Percentiles rank a stretch among this genome's conserved stretches.
phyloP scores from a whole-genome alignment of 2,888 invertebrate genomes.

The Salticus scenicus region DNA sequence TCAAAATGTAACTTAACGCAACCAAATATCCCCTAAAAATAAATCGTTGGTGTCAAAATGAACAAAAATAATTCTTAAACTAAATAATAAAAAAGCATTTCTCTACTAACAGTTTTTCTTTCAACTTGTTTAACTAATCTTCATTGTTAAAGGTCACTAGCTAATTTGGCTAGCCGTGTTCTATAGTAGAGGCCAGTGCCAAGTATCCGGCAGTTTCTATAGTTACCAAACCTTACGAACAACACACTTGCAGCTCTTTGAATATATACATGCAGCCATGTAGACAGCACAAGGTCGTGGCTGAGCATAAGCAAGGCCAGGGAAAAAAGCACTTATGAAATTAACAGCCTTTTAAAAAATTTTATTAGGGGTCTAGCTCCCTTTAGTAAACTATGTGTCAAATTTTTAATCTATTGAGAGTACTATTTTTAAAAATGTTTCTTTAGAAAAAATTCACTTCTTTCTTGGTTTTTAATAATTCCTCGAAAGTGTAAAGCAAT shows the following conservation, averaged over 20 bases:
- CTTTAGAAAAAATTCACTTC: too few species aligned
- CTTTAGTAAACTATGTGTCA: background rate
- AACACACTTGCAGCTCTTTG: conserved; percentile 22
- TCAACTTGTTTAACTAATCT: conserved; percentile 66
- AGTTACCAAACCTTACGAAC: conserved; percentile 37
- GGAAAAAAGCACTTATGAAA: conserved; percentile 40
- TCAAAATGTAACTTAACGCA: conserved; percentile 44
- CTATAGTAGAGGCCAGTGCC: conserved; percentile 56
- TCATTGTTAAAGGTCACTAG: conserved; percentile 65
- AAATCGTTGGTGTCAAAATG: conserved; percentile 60
- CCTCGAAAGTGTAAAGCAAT: too few species aligned
- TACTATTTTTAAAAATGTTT: too few species aligned
- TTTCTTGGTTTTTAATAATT: too few species aligned
- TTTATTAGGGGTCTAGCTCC: background rate
- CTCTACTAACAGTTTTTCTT: conserved; percentile 38
- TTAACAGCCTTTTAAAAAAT: conserved; percentile 35
- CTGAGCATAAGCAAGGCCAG: conserved; percentile 50
- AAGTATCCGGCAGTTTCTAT: conserved; percentile 54
- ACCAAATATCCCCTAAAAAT: conserved; percentile 51
- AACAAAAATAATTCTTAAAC: conserved; percentile 19
- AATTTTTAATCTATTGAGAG: too few species aligned
- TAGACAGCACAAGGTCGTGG: conserved; percentile 56
- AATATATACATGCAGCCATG: conserved; percentile 51
- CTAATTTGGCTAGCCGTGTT: conserved; percentile 64
- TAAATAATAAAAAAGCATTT: conserved; percentile 33